phyloP scores from a whole-genome alignment of 2,888 invertebrate genomes.

The Acrobasis repandana region DNA sequence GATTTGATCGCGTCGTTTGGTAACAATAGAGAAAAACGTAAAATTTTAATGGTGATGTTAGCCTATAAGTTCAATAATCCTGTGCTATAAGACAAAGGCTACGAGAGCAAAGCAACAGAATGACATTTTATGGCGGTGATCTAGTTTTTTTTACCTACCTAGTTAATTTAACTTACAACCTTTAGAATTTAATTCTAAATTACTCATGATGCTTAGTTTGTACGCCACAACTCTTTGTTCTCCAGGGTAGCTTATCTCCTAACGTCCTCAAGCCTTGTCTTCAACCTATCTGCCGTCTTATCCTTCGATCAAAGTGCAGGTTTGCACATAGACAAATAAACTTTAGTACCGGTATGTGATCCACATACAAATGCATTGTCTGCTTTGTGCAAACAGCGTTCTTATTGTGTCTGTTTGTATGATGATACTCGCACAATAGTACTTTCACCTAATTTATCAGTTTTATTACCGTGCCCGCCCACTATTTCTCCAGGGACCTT shows the following conservation, averaged over 20 bases:
- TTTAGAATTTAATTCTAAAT: background rate
- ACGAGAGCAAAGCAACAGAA: too few relatives aligned
- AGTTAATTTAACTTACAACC: too few relatives aligned
- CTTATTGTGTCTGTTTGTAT: slow-evolving; percentile 39
- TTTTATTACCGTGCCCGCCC: slow-evolving; percentile 47
- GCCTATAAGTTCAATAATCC: too few relatives aligned
- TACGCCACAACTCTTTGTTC: background rate
- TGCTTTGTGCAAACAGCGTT: slow-evolving; percentile 26
- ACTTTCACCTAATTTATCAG: slow-evolving; percentile 50
- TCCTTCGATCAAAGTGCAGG: slow-evolving; percentile 5
- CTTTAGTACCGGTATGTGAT: slow-evolving; percentile 1
- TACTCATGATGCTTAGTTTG: background rate
- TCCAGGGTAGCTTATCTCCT: background rate
- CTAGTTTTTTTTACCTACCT: too few relatives aligned
- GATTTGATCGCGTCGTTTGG: too few relatives aligned
- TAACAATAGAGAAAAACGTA: too few relatives aligned
- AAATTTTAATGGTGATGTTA: too few relatives aligned
- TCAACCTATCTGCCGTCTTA: background rate
- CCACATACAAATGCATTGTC: slow-evolving; percentile 20
- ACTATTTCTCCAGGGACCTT: slow-evolving; percentile 31
- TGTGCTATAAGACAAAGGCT: too few relatives aligned
- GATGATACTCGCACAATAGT: slow-evolving; percentile 39
- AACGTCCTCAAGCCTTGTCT: background rate
- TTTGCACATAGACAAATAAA: slow-evolving; percentile 3
- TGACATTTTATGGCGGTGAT: too few relatives aligned